Evolutionary conservation across 2,888 invertebrate genomes (phyloP), one percentile per base, ranked within the genome.

Genomic region (Drosophila picticornis): DNA sequence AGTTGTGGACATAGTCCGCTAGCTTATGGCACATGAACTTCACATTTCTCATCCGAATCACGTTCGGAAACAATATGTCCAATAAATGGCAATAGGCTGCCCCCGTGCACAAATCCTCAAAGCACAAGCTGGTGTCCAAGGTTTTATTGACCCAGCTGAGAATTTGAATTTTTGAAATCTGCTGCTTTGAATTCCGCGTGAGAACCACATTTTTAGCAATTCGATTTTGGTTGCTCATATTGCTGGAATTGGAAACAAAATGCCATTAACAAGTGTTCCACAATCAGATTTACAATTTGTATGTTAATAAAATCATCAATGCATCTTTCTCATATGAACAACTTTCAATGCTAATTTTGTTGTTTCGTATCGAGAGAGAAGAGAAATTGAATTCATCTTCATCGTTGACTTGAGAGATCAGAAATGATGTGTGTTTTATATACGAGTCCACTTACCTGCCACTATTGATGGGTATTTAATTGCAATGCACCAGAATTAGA

Each of bases 51-150:
- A 70, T 46, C 1, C 27, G 56, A 1, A 79, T 46, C 7, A 60
- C 0, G n/a, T 56, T 38, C 46, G 63, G 55, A 36, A 70, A 70
- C 3, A 77, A 3, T 0, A 61, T 9, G n/a, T 73, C 65, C 74
- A 74, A 46, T 10, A 73, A 27, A 1, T 46, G 51, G n/a, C 77
- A 77, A 11, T 70, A 77, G 1, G 31, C 77, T 0, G 63, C 61
- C 0, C 77, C 73, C 0, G 77, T 64, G 32, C 63, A 55, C 7
- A 77, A 4, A 0, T 77, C 62, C n/a, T 77, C 70, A 11, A 77
- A 48, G 6, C 19, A 0, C 1, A 77, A 4, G 0, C 46, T 29
- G 1, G 1, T 13, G 0, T 19, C 1, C 6, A 76, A 19, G 0
- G 11, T 38, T 0, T 0, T 0, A 4, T 64, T 73, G 0, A 67